These are phyloP conservation scores for Anabas testudineus DNA, from an alignment of 2,797 vertebrate genomes.

Conservation along the genomic window DNA sequence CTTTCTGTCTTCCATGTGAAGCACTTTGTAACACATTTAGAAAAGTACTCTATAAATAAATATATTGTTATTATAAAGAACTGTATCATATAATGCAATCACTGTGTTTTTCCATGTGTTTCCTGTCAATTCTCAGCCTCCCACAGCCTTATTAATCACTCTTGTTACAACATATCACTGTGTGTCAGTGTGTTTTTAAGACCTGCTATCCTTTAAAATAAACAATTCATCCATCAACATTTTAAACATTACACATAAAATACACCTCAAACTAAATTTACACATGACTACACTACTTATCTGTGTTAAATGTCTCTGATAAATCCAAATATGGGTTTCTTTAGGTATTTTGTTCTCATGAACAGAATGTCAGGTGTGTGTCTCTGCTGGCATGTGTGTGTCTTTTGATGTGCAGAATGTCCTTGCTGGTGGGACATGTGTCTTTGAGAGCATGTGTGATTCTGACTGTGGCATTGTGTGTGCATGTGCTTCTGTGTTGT, in stretches of 20 bases:
- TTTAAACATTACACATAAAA: not conserved
- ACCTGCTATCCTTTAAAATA: not conserved
- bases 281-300: conserved; percentile 10
- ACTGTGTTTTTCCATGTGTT: not conserved
- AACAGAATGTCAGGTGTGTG: conserved; percentile 72
- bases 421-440: conserved; percentile 70
- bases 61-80: not conserved
- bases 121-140: not conserved
- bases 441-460: conserved; percentile 54
- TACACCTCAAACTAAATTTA: conserved; percentile 1
- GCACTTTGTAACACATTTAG: no score
- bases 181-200: not conserved
- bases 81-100: no score
- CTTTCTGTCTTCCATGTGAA: no score
- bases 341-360: conserved; percentile 30
- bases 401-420: conserved; percentile 45
- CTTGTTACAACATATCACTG: not conserved
- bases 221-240: not conserved
- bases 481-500: conserved; percentile 73
- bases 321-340: conserved; percentile 63
- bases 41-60: no score
- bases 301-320: conserved; percentile 29
- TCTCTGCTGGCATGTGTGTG: conserved; percentile 44
- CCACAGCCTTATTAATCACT: not conserved
- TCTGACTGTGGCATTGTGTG: conserved; percentile 52